phyloP scores from a whole-genome alignment of 2,797 vertebrate genomes.

The Lagocephalus sceleratus region DNA sequence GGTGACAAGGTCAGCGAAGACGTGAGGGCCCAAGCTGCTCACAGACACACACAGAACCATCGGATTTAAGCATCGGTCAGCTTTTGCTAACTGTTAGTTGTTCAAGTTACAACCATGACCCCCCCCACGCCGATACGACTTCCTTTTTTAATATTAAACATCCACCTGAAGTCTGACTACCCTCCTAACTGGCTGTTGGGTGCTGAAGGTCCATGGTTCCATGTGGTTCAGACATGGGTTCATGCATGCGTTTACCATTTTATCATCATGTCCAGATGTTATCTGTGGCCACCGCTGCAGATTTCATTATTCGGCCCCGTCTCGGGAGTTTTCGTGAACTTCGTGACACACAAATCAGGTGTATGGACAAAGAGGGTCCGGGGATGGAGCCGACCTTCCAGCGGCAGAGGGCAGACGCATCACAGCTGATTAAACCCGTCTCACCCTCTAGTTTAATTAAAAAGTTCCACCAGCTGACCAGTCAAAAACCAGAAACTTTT shows the following conservation, averaged over 20 bases:
- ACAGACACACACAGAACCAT: constrained; percentile 32
- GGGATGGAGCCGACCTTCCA: not conserved
- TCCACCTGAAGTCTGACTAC: not conserved
- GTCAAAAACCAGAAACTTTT: not conserved
- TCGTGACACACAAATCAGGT: not conserved
- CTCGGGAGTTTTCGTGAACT: not conserved
- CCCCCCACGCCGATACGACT: constrained; percentile 10
- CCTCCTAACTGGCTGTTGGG: too few species aligned
- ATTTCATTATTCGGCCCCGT: too few species aligned
- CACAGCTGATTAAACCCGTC: not conserved
- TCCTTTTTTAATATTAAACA: not conserved
- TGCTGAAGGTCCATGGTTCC: too few species aligned
- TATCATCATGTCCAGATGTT: too few species aligned
- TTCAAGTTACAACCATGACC: constrained; percentile 14
- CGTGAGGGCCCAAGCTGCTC: constrained; percentile 16
- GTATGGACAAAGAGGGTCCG: not conserved
- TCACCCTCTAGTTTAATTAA: not conserved
- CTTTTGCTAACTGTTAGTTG: not conserved
- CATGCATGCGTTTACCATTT: too few species aligned
- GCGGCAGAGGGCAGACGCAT: not conserved
- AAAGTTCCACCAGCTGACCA: not conserved
- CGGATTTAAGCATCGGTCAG: constrained; percentile 37
- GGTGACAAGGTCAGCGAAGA: constrained; percentile 61
- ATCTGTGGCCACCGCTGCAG: too few species aligned
- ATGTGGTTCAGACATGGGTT: too few species aligned